phyloP scores from a whole-genome alignment of 2,113 vertebrate species.

The Scatophagus argus region DNA sequence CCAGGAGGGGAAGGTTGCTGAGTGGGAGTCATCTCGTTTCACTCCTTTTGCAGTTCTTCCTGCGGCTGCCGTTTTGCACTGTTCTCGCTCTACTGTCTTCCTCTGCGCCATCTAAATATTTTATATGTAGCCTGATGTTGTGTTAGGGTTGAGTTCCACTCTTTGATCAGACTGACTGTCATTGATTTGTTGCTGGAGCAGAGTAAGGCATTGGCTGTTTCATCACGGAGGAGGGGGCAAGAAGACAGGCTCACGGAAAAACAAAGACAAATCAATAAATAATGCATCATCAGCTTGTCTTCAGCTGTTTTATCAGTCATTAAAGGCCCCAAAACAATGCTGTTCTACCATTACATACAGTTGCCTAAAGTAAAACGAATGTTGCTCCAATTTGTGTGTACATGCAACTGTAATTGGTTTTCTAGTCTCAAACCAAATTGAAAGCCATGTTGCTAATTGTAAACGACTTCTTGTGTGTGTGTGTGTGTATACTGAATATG shows the following conservation, averaged over 20 bases:
- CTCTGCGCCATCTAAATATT: conserved; percentile 79
- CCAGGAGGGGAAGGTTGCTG: conserved; percentile 45
- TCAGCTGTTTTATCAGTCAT: conserved; percentile 64
- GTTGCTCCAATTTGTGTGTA: background rate
- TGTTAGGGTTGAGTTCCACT: conserved; percentile 59
- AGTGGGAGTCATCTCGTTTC: conserved; percentile 61
- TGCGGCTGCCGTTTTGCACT: conserved; percentile 49
- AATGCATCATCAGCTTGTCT: conserved; percentile 62
- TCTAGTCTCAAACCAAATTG: background rate
- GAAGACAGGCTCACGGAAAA: conserved; percentile 52
- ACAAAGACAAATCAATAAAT: conserved; percentile 67
- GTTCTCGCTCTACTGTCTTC: conserved; percentile 67
- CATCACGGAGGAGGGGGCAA: conserved; percentile 59
- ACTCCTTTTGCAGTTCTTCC: conserved; percentile 61
- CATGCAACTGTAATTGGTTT: background rate
- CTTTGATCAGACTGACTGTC: conserved; percentile 75
- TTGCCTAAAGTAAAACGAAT: background rate
- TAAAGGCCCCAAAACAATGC: conserved; percentile 35
- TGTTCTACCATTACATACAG: conserved; percentile 2
- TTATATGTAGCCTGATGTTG: conserved; percentile 68
- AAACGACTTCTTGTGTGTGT: background rate
- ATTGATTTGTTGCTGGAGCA: conserved; percentile 74
- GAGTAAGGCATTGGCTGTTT: conserved; percentile 57
- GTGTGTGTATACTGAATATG: background rate
- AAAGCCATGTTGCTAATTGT: conserved; percentile 5